Percentiles rank a stretch among this genome's conserved stretches.
Evolutionary conservation across 64 coral and sea anemone genomes (phyloP).

Genomic region (Dendrophyllia cribrosa): DNA sequence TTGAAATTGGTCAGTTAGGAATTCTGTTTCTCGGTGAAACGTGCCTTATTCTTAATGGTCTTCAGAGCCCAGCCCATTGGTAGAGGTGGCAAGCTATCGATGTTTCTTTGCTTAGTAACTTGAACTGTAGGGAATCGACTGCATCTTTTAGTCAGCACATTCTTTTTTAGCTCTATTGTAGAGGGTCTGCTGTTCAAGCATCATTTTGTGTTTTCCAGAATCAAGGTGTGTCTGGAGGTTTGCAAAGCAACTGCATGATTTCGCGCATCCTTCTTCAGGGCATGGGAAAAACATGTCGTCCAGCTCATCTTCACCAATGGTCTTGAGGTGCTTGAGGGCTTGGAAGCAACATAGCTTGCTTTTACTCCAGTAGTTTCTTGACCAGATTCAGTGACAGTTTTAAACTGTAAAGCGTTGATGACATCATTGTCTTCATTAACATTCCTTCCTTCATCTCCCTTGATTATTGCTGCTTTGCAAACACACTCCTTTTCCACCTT

Average conservation of each 20-base stretch:
- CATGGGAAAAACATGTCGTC: constrained; percentile 18
- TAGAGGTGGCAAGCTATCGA: background rate
- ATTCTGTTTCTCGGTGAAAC: constrained; percentile 11
- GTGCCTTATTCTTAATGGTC: background rate
- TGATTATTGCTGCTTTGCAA: constrained; percentile 21
- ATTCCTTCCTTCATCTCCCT: constrained; percentile 35
- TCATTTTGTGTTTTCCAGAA: constrained; percentile 43
- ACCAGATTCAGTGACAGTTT: constrained; percentile 65
- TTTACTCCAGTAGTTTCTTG: constrained; percentile 47
- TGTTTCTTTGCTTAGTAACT: background rate
- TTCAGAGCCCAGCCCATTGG: constrained; percentile 67
- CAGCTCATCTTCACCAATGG: constrained; percentile 9
- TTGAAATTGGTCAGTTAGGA: constrained; percentile 45
- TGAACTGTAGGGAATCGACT: constrained; percentile 16
- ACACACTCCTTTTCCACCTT: no score
- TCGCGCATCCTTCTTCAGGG: constrained; percentile 55
- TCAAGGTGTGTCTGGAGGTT: constrained; percentile 57
- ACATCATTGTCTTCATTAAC: constrained; percentile 55
- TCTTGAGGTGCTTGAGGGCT: constrained; percentile 28
- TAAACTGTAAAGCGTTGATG: constrained; percentile 51
- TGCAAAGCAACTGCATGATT: constrained; percentile 46
- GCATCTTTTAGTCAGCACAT: constrained; percentile 21
- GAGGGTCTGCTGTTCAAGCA: constrained; percentile 43
- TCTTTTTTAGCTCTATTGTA: constrained; percentile 39
- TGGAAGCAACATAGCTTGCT: constrained; percentile 45